Base-by-base conservation (phyloP, 2,113 vertebrate genomes). In the Paradoxurus hermaphroditus region DNA sequence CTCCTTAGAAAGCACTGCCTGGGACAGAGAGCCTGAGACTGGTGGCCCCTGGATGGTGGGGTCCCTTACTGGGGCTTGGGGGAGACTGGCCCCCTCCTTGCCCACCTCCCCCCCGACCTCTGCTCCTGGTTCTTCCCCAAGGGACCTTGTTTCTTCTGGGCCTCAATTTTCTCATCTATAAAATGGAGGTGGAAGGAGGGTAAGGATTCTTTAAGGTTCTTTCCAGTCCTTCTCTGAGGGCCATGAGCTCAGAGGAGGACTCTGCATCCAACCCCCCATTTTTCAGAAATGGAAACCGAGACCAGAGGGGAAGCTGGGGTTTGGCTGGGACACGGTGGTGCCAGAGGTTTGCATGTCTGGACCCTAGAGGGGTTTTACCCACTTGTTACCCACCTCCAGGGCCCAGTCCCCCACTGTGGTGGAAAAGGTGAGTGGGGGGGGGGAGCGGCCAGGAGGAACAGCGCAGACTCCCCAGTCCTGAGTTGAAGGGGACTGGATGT, bases 221-320 rank as follows among this genome's bases (percentile, higher is more conserved):
- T 90, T 94, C 86, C 23, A 34, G 65, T 53, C 62, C 56, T 93
- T 68, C 49, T 86, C 46, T 19, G 49, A 68, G 29, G 68, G 41
- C 7, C 29, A 36, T 15, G 29, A 59, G 31, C 44, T 39, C 15
- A 31, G 68, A 67, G 63, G 41, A 86, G 51, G 46, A 36, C 27
- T 44, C 85, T 41, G 70, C 27, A 39, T 44, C 70, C 68, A 81
- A 36, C 13, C 27, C 46, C 13, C 9, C 29, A 15, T 18, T 88
- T 90, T 67, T 94, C 77, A 70, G 77, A 82, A 89, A 88, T 56
- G 63, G 83, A 92, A 97, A 90, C 78, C 39, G 73, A 90, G 84
- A 36, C 73, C 11, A 12, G 41, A 63, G 53, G 10, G 39, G 65
- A 70, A 91, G 65, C 18, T 19, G 83, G 44, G 81, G 29, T 14